Evolutionary conservation across 64 coral and sea anemone species (phyloP).

Genomic region (Platygyra sinensis): DNA sequence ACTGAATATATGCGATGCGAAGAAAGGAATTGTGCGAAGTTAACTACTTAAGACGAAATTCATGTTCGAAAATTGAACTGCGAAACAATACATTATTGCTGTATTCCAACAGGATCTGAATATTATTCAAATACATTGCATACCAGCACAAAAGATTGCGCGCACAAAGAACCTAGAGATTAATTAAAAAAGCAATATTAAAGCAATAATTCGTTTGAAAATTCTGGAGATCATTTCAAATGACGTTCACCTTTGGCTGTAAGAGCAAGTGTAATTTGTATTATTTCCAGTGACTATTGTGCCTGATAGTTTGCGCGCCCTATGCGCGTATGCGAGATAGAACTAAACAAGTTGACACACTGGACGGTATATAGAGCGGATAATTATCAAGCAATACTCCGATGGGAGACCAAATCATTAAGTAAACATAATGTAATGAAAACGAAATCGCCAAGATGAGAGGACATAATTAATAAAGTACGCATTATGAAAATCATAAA

Average conservation of each 20-base stretch:
- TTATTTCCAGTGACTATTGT: neutral
- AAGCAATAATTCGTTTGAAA: too few relatives aligned
- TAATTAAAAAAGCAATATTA: too few relatives aligned
- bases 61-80: neutral
- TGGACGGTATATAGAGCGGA: neutral
- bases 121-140: neutral
- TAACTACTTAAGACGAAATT: neutral
- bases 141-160: neutral
- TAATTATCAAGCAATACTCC: neutral
- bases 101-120: neutral
- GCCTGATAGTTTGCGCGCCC: neutral
- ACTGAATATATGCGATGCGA: neutral
- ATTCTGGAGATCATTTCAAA: too few relatives aligned
- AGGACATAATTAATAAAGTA: neutral
- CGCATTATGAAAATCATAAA: neutral
- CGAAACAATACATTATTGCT: neutral
- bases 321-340: too few relatives aligned
- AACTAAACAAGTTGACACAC: neutral
- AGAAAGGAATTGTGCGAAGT: too few relatives aligned
- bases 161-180: neutral
- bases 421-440: neutral
- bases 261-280: neutral
- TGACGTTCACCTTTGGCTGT: too few relatives aligned
- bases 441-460: neutral
- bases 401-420: neutral